These are phyloP conservation scores for Salvator merianae DNA, from an alignment of 2,113 vertebrate species.

Conservation along the genomic window DNA sequence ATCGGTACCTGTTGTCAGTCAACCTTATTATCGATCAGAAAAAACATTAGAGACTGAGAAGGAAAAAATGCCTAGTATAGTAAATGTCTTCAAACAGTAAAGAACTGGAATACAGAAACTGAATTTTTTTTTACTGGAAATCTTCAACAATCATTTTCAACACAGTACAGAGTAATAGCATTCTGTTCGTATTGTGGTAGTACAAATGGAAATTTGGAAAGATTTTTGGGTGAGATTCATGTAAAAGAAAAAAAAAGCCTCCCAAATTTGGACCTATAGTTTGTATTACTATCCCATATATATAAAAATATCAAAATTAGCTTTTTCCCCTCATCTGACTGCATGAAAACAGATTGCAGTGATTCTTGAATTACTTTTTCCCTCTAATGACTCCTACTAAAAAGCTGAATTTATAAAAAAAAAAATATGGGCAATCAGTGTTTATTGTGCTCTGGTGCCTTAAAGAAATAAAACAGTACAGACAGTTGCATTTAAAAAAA, in stretches of 20 bases:
- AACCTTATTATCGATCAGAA: neutral
- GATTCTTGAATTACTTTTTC: constrained; percentile 52
- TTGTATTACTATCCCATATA: constrained; percentile 34
- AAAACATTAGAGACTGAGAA: neutral
- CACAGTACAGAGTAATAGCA: constrained; percentile 14
- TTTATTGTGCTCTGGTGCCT: constrained; percentile 57
- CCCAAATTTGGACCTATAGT: constrained; percentile 44
- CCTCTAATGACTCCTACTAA: constrained; percentile 47
- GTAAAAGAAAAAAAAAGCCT: constrained; percentile 27
- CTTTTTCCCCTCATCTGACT: constrained; percentile 55
- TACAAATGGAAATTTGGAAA: constrained; percentile 42
- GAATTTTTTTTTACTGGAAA: constrained; percentile 7
- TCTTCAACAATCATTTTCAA: neutral
- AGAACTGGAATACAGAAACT: neutral
- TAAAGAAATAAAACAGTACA: constrained; percentile 48
- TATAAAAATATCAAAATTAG: constrained; percentile 36
- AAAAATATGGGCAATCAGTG: constrained; percentile 66
- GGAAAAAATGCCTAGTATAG: neutral
- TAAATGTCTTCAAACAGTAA: neutral
- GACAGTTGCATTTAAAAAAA: constrained; percentile 61
- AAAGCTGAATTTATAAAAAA: constrained; percentile 60
- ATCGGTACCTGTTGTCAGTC: neutral
- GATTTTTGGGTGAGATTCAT: constrained; percentile 42
- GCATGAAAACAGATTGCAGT: constrained; percentile 53
- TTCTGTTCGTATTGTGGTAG: too few relatives aligned